Evolutionary conservation across 1,140 invertebrate genomes (phyloP).

Genomic region (Drosophila dunni): DNA sequence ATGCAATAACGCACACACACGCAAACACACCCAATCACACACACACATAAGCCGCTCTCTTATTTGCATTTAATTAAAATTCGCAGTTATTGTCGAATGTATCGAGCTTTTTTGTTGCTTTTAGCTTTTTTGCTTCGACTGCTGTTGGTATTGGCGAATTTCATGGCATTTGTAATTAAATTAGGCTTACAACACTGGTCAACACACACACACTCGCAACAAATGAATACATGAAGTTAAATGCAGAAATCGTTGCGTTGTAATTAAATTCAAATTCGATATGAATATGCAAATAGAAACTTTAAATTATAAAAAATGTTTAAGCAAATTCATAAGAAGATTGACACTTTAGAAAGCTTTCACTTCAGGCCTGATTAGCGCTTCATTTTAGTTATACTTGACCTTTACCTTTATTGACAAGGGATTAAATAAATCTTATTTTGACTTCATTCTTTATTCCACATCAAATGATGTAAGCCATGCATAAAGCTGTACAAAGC

Average conservation of each 20-base stretch:
- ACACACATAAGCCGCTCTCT: conserved; percentile 43
- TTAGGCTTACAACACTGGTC: conserved; percentile 58
- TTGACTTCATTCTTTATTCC: no score
- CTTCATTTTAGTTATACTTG: no score
- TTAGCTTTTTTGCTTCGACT: conserved; percentile 11
- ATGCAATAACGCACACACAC: conserved; percentile 58
- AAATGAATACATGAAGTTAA: neutral
- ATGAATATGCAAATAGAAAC: neutral
- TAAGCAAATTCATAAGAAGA: neutral
- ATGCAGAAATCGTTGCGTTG: neutral
- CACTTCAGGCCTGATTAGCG: no score
- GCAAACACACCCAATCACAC: conserved; percentile 19
- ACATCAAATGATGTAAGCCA: no score
- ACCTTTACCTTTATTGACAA: no score
- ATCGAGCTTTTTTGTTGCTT: conserved; percentile 34
- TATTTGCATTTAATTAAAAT: conserved; percentile 81
- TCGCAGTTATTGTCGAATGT: conserved; percentile 74
- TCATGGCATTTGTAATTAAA: conserved; percentile 76
- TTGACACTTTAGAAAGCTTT: neutral
- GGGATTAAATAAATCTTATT: no score
- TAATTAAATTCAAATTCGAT: conserved; percentile 12
- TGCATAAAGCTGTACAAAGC: neutral
- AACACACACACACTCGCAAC: conserved; percentile 13
- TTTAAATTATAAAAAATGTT: neutral
- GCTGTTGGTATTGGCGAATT: conserved; percentile 43